phyloP scores from a whole-genome alignment of 2,113 vertebrate species.

The Candoia aspera region DNA sequence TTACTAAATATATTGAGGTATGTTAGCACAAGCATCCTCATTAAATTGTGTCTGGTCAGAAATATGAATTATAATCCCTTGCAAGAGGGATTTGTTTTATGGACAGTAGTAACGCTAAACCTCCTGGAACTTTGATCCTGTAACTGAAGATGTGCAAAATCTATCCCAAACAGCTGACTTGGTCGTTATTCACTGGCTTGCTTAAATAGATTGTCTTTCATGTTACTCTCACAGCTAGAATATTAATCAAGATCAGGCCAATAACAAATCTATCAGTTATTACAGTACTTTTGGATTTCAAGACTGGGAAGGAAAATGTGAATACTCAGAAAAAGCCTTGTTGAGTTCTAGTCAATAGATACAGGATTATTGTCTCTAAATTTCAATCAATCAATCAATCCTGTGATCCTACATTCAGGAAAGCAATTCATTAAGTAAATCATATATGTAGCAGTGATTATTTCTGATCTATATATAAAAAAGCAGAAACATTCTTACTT shows the following conservation, averaged over 20 bases:
- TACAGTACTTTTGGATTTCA: background rate
- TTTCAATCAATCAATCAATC: background rate
- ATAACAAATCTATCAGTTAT: background rate
- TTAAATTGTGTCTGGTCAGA: background rate
- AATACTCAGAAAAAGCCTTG: background rate
- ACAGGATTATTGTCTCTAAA: background rate
- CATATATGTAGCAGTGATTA: too few species aligned
- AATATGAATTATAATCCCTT: background rate
- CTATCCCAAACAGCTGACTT: background rate
- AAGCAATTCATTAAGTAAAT: background rate
- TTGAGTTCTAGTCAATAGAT: background rate
- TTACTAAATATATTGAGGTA: background rate
- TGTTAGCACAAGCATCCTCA: background rate
- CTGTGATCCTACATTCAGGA: background rate
- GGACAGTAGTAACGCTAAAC: background rate
- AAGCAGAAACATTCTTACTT: slow-evolving; percentile 75
- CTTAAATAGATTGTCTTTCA: background rate
- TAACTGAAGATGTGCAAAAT: background rate
- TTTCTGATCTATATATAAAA: slow-evolving; percentile 27
- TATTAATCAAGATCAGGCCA: background rate
- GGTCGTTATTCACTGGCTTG: background rate
- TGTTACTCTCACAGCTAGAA: background rate
- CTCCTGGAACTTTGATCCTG: background rate
- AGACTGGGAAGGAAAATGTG: too few species aligned
- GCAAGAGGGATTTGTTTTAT: background rate